Evolutionary conservation across 2,888 invertebrate genomes (phyloP), one percentile per base, ranked within the genome.

Genomic region (Leptinotarsa tumamoca): DNA sequence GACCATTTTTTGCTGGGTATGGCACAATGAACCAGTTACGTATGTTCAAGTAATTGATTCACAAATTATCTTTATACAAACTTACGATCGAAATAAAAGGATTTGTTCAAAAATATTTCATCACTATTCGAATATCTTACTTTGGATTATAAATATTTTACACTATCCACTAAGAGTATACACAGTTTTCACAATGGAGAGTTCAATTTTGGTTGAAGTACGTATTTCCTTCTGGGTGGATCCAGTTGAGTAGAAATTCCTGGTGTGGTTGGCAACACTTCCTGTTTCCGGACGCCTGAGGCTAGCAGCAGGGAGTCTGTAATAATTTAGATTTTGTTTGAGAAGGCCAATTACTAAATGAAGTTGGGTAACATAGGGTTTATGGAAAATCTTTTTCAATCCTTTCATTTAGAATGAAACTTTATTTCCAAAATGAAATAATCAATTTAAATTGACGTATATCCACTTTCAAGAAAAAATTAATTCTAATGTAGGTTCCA

Each of bases 121-220:
- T 81, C 81, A 81, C 83, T 82, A 82, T 83, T 76, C 75, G 74
- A 81, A 80, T 80, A 83, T 83, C 81, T 83, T 85, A 86, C 86
- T 86, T 87, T 87, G 86, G 86, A 85, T 86, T 85, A 86, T 84
- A 86, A 85, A 85, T 84, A 83, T 85, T 83, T 85, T 80, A 85
- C 84, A 85, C 86, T 87, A 87, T 84, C 81, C 83, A 83, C 86
- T 87, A 86, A 78, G 82, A 86, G 87, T 88, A 87, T 88, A 87
- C 87, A 88, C 87, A 87, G 83, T 87, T 86, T 87, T 87, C 87
- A 86, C 85, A 86, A 84, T 81, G 83, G 76, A 74, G 71, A 80
- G 81, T 82, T 81, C 83, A 79, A 77, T 82, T 85, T 85, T 84
- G 84, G 87, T 86, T 84, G 86, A 83, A 85, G 85, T 86, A 87